A percentile compares a stretch with the other conserved stretches of the same genome.
Evolutionary conservation across 2,113 vertebrate species (phyloP).

Genomic region (Nesoenas mayeri): DNA sequence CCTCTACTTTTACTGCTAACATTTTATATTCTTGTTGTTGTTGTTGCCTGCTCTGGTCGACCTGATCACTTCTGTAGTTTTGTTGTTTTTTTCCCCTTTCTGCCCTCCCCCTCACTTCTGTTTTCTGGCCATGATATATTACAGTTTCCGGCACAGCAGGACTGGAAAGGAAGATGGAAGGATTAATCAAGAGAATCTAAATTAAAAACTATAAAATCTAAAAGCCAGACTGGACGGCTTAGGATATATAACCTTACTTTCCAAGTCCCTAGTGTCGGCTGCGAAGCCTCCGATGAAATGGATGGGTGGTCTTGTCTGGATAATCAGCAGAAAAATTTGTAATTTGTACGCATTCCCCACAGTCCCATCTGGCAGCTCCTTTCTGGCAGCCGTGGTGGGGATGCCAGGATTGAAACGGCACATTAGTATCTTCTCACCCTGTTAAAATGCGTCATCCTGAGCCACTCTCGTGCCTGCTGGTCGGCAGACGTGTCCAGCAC

Average conservation of each 20-base stretch:
- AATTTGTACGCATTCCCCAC: not conserved
- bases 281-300: not conserved
- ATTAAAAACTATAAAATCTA: slow-evolving; percentile 46
- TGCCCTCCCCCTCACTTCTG: not conserved
- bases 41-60: not conserved
- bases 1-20: not conserved
- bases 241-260: not conserved
- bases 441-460: not conserved
- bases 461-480: not conserved
- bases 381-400: not conserved
- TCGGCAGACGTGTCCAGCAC: not conserved
- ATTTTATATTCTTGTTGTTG: not conserved
- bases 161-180: not conserved
- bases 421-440: not conserved
- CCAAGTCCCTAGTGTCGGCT: not conserved
- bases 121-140: slow-evolving; percentile 25
- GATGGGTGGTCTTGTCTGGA: slow-evolving; percentile 14
- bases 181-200: slow-evolving; percentile 31
- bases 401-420: not conserved
- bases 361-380: slow-evolving; percentile 5
- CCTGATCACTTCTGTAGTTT: not conserved
- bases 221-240: not conserved
- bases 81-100: not conserved
- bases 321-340: slow-evolving; percentile 2
- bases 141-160: not conserved